Conservation (phyloP, 2,797 vertebrate species). For the Sciurus vulgaris region DNA sequence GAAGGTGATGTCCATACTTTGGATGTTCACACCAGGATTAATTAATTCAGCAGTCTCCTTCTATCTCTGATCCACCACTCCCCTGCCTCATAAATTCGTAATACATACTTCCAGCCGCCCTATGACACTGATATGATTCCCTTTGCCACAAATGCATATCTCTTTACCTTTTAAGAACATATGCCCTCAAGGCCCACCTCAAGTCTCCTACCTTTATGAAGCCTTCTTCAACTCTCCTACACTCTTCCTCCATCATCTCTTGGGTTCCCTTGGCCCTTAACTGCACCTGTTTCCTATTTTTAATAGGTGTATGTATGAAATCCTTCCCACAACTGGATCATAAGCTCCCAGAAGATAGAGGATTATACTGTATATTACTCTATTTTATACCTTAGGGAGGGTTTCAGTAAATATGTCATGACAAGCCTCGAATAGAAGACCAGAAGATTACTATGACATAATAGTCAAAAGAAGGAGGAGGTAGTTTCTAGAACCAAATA, state of each 20-base stretch:
- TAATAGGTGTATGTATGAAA: background rate
- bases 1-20: background rate
- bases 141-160: background rate
- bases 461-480: background rate
- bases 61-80: background rate
- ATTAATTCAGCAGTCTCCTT: background rate
- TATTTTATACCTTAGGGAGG: background rate
- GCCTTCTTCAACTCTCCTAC: background rate
- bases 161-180: background rate
- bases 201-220: background rate
- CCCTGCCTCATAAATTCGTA: background rate
- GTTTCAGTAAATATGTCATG: background rate
- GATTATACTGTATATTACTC: background rate
- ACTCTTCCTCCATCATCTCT: background rate
- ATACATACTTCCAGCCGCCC: background rate
- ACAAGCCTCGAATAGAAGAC: background rate
- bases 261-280: background rate
- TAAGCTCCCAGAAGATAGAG: conserved; percentile 32
- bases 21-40: background rate
- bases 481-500: background rate
- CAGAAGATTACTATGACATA: background rate
- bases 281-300: background rate
- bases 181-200: background rate
- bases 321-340: background rate
- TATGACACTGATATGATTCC: background rate